Percentiles rank a stretch among this genome's conserved stretches.
Conservation (phyloP, 1,140 invertebrate genomes). For the Achroia grisella region DNA sequence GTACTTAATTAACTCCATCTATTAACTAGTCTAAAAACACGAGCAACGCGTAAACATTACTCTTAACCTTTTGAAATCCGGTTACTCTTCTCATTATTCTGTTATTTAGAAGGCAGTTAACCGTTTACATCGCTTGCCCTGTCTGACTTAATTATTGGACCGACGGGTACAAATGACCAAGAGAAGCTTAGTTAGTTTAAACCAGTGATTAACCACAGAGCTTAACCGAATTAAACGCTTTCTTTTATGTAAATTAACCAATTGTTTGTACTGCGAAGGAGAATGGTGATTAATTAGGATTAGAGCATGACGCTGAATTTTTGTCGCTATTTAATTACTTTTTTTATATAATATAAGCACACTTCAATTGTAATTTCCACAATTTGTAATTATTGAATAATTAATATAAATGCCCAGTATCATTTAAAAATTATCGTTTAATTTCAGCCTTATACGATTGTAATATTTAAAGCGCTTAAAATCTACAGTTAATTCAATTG, state of each 20-base stretch:
- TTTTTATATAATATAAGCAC: no score
- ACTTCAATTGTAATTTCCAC: no score
- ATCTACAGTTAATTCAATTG: no score
- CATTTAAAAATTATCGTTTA: no score
- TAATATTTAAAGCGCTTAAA: no score
- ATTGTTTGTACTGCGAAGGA: conserved; percentile 40
- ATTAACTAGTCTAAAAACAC: conserved; percentile 40
- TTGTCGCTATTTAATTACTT: conserved; percentile 1
- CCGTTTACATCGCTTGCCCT: conserved; percentile 37
- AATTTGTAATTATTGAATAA: no score
- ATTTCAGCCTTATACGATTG: no score
- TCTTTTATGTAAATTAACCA: conserved; percentile 57
- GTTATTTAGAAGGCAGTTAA: conserved; percentile 55
- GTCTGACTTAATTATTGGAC: conserved; percentile 51
- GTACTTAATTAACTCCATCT: conserved; percentile 29
- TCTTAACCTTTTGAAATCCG: conserved; percentile 48
- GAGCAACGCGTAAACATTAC: conserved; percentile 38
- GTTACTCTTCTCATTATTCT: conserved; percentile 48
- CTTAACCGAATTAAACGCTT: conserved; percentile 58
- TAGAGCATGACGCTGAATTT: conserved; percentile 19
- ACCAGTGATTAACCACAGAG: conserved; percentile 48
- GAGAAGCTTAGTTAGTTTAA: conserved; percentile 41
- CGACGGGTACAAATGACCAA: conserved; percentile 61
- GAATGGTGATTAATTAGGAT: conserved; percentile 31
- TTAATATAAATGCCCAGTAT: no score